phyloP scores from a whole-genome alignment of 2,113 vertebrate genomes.

The Lampris megalopsis region DNA sequence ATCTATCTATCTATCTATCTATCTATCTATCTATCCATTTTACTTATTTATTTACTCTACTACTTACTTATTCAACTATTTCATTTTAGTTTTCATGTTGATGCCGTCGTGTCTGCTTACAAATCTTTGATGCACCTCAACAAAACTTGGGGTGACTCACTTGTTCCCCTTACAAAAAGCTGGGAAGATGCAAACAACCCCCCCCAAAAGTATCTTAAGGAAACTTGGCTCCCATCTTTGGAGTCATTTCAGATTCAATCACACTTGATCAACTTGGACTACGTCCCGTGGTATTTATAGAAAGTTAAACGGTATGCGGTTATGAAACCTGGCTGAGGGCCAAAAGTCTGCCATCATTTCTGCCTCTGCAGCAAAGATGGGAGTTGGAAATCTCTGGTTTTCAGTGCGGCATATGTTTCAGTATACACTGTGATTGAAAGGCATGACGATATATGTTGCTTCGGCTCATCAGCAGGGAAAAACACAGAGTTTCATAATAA shows the following conservation, averaged over 20 bases:
- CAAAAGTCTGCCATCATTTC: conserved; percentile 72
- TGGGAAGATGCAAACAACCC: conserved; percentile 59
- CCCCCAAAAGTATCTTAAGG: conserved; percentile 70
- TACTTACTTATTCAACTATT: no score
- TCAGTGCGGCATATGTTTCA: conserved; percentile 11
- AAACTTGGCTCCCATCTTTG: conserved; percentile 75
- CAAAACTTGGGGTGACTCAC: conserved; percentile 61
- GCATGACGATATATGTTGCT: not conserved
- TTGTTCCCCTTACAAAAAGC: conserved; percentile 42
- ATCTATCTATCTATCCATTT: no score
- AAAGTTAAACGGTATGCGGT: conserved; percentile 81
- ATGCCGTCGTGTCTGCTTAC: conserved; percentile 29
- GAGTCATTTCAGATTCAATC: conserved; percentile 80
- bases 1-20: no score
- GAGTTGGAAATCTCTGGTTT: conserved; percentile 55
- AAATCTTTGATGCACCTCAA: conserved; percentile 18
- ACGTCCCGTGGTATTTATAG: conserved; percentile 79
- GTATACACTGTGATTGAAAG: conserved; percentile 18
- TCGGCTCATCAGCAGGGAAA: not conserved
- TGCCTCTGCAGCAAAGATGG: conserved; percentile 79
- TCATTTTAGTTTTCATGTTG: not conserved
- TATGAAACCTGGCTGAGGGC: conserved; percentile 70
- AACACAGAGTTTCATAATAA: not conserved
- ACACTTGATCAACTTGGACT: conserved; percentile 81
- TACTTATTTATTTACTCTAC: no score